These are phyloP conservation scores for Cynopterus sphinx DNA, from an alignment of 2,797 vertebrate species.

Conservation along the genomic window DNA sequence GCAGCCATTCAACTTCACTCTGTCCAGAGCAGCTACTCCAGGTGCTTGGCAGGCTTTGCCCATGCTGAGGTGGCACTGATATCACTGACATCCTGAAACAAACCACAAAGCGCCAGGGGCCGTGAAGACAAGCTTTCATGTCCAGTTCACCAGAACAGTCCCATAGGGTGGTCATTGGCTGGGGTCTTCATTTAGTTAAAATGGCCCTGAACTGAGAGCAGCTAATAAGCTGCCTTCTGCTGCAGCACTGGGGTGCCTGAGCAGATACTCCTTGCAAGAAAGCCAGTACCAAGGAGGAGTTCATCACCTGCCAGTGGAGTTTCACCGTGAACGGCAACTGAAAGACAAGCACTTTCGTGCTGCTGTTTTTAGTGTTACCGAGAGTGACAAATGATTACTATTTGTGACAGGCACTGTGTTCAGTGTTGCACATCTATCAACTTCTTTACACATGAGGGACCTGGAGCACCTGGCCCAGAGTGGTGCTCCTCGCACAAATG, in stretches of 20 bases:
- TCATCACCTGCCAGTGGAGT: neutral
- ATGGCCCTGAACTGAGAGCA: neutral
- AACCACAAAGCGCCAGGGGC: neutral
- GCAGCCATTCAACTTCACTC: neutral
- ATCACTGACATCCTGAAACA: neutral
- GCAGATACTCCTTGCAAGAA: neutral
- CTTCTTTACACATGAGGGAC: neutral
- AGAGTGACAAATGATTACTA: neutral
- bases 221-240: neutral
- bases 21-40: neutral
- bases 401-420: neutral
- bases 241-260: neutral
- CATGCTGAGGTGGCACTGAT: neutral
- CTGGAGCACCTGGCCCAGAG: neutral
- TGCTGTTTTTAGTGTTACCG: neutral
- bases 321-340: fast-evolving
- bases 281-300: neutral
- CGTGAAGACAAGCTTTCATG: neutral
- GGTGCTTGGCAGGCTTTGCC: neutral
- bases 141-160: neutral
- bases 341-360: neutral
- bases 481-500: neutral
- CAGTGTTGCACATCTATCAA: neutral
- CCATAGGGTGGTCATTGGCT: fast-evolving
- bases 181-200: neutral